Evolutionary conservation across 1,140 invertebrate genomes (phyloP).

Genomic region (Odontomachus brunneus): DNA sequence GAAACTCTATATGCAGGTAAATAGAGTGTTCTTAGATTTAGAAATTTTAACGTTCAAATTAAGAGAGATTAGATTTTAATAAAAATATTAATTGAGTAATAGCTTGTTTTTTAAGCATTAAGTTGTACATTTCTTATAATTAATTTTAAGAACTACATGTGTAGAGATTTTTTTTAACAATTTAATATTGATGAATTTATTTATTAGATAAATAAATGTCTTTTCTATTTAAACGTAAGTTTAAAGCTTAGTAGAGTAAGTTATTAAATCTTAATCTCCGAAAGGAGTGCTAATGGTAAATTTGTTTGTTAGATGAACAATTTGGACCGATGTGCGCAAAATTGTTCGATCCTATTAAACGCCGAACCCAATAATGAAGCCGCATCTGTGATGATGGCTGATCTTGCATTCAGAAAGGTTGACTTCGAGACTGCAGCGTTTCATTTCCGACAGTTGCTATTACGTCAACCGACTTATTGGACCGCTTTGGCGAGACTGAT

Average conservation of each 20-base stretch:
- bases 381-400: constrained; percentile 97
- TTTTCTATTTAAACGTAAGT: too few relatives aligned
- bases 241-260: too few relatives aligned
- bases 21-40: constrained; percentile 2
- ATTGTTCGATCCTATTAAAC: constrained; percentile 92
- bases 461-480: constrained; percentile 92
- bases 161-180: too few relatives aligned
- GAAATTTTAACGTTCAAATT: background rate
- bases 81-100: background rate
- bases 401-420: constrained; percentile 96
- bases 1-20: constrained; percentile 93
- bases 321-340: constrained; percentile 93
- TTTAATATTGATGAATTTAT: background rate
- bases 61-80: background rate
- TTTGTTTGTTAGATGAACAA: constrained; percentile 87
- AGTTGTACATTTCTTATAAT: too few relatives aligned
- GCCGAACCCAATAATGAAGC: constrained; percentile 95
- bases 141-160: too few relatives aligned
- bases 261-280: constrained; percentile 15
- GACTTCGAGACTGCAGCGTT: constrained; percentile 97
- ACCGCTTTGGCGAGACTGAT: constrained; percentile 93
- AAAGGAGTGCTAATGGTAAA: constrained; percentile 3
- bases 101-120: too few relatives aligned
- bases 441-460: constrained; percentile 95
- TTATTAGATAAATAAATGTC: constrained; percentile 8